Base-by-base conservation (phyloP, 2,888 invertebrate genomes). In the Scrobipalpa costella region DNA sequence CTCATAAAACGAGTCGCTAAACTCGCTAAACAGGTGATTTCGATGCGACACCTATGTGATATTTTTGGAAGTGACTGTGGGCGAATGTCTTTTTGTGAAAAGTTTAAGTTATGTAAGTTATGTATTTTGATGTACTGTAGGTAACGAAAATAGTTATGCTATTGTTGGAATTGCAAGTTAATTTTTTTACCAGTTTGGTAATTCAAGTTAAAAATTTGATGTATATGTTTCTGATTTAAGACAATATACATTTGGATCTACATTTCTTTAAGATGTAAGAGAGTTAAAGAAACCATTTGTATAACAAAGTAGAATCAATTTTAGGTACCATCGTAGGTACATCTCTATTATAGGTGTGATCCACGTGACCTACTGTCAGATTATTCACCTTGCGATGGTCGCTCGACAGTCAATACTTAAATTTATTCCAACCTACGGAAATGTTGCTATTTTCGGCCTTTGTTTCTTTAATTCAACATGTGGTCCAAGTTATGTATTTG, bases 1-100 rank as follows among this genome's bases (percentile, higher is more conserved):
- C 81, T 70, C 77, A 75, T 79, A 73, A 76, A 71, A 66, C 36
- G 15, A 63, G 55, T 64, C 55, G 66, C 70, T 67, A 67, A 66
- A 67, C 50, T 64, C 57, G 66, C 70, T 67, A 67, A 66, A 67
- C 63, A 65, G 64, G 71, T 66, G 64, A 65, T 67, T 71, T 72
- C 67, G 68, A 69, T 72, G 71, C 71, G 70, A 71, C 69, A 67
- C 60, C 27, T 58, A 61, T 67, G 64, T 63, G 27, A 27, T 27
- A 62, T 63, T 63, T 59, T 58, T 55, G 2, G 44, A 59, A 34
- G 62, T 64, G n/a, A n/a, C n/a, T n/a, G n/a, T n/a, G 60, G 62
- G 62, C 59, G 59, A 64, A 52, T 62, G 40, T 50, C 36, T n/a
- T 44, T 44, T 44, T n/a, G 13, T 44, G 7, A 33, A 58, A 49